Conservation (phyloP, 2,113 vertebrate genomes). For the Saccopteryx leptura region DNA sequence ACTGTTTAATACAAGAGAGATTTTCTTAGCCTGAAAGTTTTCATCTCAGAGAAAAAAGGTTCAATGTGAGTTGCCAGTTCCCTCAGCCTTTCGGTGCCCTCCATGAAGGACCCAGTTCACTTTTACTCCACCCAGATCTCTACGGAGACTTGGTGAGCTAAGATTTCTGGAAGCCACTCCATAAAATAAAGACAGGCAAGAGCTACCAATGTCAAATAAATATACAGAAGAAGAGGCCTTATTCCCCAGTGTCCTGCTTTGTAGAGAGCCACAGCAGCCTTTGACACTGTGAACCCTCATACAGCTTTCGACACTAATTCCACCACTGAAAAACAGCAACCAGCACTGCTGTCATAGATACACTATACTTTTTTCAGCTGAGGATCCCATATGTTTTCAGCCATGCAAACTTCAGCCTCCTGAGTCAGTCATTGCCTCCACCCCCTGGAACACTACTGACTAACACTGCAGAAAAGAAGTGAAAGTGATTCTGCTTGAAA, state of each 20-base stretch:
- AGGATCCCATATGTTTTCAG: not conserved
- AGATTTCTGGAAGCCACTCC: not conserved
- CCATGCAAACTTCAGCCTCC: not conserved
- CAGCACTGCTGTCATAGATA: no score
- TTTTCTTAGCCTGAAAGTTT: not conserved
- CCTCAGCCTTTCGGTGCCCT: not conserved
- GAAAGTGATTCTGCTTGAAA: not conserved
- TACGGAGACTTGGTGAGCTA: not conserved
- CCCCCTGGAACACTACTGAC: not conserved
- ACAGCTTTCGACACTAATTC: not conserved
- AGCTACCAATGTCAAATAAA: not conserved
- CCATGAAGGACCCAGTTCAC: not conserved
- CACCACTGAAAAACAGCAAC: not conserved
- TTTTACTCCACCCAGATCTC: not conserved
- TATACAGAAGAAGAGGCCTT: not conserved
- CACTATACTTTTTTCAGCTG: not conserved
- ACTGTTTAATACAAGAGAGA: not conserved
- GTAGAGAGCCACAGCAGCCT: no score
- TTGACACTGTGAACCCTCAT: no score
- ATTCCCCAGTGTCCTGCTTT: not conserved
- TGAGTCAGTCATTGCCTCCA: no score
- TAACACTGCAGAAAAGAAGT: not conserved
- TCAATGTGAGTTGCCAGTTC: not conserved
- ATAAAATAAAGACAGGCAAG: no score
- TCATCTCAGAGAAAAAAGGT: not conserved